phyloP scores from a whole-genome alignment of 2,113 vertebrate genomes.

The Daubentonia madagascariensis region DNA sequence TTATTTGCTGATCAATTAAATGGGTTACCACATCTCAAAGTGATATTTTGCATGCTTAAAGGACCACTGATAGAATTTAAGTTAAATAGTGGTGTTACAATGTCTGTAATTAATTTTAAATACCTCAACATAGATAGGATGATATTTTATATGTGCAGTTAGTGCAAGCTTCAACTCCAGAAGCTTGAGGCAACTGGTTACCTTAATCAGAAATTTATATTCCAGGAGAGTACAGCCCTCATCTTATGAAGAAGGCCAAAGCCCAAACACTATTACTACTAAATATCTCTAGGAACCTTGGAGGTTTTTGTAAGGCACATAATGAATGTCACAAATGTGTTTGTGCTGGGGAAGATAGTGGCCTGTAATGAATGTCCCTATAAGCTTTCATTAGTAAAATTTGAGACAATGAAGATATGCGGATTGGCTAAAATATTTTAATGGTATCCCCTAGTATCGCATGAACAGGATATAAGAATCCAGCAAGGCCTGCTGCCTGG shows the following conservation, averaged over 20 bases:
- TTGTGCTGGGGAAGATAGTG: background rate
- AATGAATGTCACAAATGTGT: background rate
- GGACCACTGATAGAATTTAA: background rate
- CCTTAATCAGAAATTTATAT: slow-evolving; percentile 36
- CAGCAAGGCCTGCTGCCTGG: background rate
- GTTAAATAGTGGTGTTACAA: background rate
- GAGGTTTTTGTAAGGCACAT: background rate
- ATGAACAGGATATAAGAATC: background rate
- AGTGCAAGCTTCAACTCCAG: background rate
- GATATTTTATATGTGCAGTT: background rate
- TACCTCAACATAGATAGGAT: background rate
- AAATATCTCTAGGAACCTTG: background rate
- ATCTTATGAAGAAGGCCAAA: background rate
- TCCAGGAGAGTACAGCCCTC: background rate
- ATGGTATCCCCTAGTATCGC: background rate
- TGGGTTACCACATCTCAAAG: background rate
- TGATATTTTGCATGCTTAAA: background rate
- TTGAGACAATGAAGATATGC: background rate
- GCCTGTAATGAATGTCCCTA: background rate
- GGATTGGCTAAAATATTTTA: background rate
- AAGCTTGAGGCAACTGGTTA: background rate
- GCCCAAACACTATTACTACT: background rate
- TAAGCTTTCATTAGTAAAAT: background rate
- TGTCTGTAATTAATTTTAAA: background rate
- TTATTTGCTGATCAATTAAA: background rate